Base-by-base conservation (phyloP, 2,797 vertebrate species). In the Rhincodon typus region DNA sequence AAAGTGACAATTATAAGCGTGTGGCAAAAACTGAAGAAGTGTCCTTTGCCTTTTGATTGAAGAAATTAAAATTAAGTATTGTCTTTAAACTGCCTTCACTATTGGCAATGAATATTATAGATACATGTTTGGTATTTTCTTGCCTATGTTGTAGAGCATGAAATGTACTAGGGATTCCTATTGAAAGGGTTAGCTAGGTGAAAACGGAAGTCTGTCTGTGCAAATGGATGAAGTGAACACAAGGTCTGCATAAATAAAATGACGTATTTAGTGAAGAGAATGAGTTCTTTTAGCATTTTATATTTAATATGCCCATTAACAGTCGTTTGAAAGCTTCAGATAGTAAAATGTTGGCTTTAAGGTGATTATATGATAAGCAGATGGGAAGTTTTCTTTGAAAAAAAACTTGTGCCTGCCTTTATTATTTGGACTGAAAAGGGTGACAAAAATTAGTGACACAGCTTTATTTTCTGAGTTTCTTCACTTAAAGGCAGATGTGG, bases 341-440 rank as follows among this genome's bases (percentile, higher is more conserved):
- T 91, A n/a, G 34, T 67, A 62, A 91, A 91, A 91, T 91, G 57
- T 66, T 66, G 57, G 57, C 57, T 67, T 91, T 62, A 23, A 91
- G 57, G 88, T 66, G 57, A 66, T 66, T n/a, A 91, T 91, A 91
- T 91, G 57, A 34, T 91, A 67, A 91, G 88, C 88, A 91, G 57
- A 91, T 91, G 88, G 88, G 66, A 91, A 66, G 17, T n/a, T 66
- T 91, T 0, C 12, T 87, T 62, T 62, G 27, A 34, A 57, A 91
- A 67, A 91, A 38, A 66, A 13, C 30, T 57, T 66, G 1, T 6
- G 82, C 82, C 46, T 84, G 82, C 57, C 57, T 66, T 66, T 91
- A 91, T 57, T 66, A 66, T 91, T 91, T 62, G 66, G 8, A 91
- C 66, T 67, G 57, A 62, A 66, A 67, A 91, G 17, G 57, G 7